These are phyloP conservation scores for Turdus rufiventris DNA, from an alignment of 2,113 vertebrate genomes.

Conservation along the genomic window DNA sequence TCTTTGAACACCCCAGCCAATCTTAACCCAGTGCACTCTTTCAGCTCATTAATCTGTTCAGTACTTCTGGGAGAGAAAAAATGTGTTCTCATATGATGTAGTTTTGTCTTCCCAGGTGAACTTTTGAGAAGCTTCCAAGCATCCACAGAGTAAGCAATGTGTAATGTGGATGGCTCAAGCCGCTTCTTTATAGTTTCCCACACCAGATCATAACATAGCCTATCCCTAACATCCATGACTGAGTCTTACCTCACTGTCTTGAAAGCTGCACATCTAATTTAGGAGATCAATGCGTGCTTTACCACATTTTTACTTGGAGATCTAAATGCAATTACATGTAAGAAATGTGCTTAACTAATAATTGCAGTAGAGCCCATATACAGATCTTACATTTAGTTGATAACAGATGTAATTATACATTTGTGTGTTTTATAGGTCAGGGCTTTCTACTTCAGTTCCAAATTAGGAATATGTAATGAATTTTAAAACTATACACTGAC, in stretches of 20 bases:
- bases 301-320: not conserved
- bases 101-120: not conserved
- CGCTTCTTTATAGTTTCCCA: not conserved
- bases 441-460: not conserved
- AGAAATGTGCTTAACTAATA: not conserved
- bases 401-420: not conserved
- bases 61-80: conserved; percentile 39
- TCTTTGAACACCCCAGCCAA: not conserved
- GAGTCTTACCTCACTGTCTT: not conserved
- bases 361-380: not conserved
- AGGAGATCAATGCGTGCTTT: not conserved
- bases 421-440: conserved; percentile 16
- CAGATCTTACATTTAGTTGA: not conserved
- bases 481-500: not conserved
- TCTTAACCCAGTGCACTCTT: not conserved
- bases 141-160: not conserved
- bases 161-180: not conserved
- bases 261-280: not conserved
- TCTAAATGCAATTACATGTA: not conserved
- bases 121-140: not conserved
- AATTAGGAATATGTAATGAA: not conserved
- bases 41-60: conserved; percentile 52
- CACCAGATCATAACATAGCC: not conserved
- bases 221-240: not conserved
- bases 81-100: not conserved